Evolutionary conservation across 2,888 invertebrate genomes (phyloP), one percentile per base, ranked within the genome.

Genomic region (Lasius fuliginosus): DNA sequence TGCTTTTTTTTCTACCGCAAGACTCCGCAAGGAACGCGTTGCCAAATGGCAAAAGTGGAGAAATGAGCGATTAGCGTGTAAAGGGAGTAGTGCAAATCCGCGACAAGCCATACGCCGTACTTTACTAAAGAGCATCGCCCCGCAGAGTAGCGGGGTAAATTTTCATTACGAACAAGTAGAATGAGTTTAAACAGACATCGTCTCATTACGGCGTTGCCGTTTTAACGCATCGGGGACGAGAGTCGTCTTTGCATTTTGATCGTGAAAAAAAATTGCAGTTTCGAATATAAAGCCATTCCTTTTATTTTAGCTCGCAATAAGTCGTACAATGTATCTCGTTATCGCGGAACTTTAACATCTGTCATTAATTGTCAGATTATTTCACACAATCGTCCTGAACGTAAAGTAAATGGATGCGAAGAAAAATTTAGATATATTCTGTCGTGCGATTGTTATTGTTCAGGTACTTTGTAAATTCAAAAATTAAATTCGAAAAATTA

Each of bases 51-150:
- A 60, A 60, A 58, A 71, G 58, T 71, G 71, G 33, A 71, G 71
- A 42, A 71, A 71, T 46, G 58, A 71, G 79, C 71, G 58, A 58
- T 60, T 42, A 76, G 27, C 40, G 27, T 76, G 67, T 67, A 58
- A 69, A 79, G 71, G n/a, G 49, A 79, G 79, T 69, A 42, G 36
- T 71, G 71, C 33, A 42, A 71, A 46, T 46, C 58, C 79, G 79
- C 79, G 58, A 71, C 79, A 79, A 71, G 60, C 58, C 58, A 36
- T 46, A 36, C 30, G 64, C 40, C 33, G 27, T 64, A 58, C 27
- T 6, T 42, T 40, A n/a, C 12, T 30, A 69, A 69, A n/a, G 56
- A 49, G 46, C 15, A 1, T 67, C 27, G 12, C 30, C 30, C 40
- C 18, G 53, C 67, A 23, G 36, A 49, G 23, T 49, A 65, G 67